A percentile compares a stretch with the other conserved stretches of the same genome.
Conservation (phyloP, 1,140 invertebrate genomes). For the Neodiprion lecontei region DNA sequence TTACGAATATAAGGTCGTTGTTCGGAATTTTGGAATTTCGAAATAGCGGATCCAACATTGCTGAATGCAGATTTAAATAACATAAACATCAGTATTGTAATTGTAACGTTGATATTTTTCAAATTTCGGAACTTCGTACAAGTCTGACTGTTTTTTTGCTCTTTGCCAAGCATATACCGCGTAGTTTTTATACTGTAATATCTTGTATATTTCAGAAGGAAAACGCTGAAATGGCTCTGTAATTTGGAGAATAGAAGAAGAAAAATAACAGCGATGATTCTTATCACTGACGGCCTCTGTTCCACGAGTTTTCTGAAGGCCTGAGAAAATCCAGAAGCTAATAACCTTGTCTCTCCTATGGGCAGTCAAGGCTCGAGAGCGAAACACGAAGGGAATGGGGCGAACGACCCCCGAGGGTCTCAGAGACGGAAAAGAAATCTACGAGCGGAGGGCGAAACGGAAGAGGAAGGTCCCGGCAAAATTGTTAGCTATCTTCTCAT, state of each 20-base stretch:
- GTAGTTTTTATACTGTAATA: no score
- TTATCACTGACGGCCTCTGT: background rate
- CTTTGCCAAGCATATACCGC: no score
- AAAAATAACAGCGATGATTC: background rate
- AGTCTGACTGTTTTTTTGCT: no score
- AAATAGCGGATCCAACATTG: no score
- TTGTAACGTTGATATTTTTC: no score
- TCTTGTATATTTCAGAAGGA: background rate
- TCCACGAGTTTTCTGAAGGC: background rate
- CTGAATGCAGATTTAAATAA: no score
- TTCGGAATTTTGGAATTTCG: no score
- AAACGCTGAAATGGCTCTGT: background rate
- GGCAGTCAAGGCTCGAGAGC: background rate
- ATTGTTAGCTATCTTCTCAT: conserved; percentile 3
- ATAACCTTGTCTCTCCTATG: conserved; percentile 5
- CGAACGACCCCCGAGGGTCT: background rate
- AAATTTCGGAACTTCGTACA: no score
- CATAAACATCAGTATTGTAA: no score
- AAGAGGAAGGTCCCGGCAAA: background rate
- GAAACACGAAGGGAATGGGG: background rate
- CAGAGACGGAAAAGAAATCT: background rate
- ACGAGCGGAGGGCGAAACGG: background rate
- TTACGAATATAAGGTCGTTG: no score
- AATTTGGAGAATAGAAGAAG: background rate
- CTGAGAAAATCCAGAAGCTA: background rate